Conservation (phyloP, 2,888 invertebrate species). For the Lithophane ornitopus region DNA sequence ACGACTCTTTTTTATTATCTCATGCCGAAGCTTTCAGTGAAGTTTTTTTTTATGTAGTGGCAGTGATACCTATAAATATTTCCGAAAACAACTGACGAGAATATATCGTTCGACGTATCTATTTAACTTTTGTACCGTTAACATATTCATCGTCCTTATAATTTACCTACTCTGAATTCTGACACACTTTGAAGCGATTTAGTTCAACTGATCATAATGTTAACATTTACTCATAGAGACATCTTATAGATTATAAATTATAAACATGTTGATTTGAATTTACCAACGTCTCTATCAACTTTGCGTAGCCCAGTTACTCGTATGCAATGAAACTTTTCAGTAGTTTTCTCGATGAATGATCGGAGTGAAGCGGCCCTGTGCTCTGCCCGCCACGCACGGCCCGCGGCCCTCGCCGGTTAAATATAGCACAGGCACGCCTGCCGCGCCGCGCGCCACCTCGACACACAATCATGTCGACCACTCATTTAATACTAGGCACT, state of each 20-base stretch:
- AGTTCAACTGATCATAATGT: conserved; percentile 19
- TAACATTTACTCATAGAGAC: conserved; percentile 40
- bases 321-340: conserved; percentile 64
- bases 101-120: conserved; percentile 8
- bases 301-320: conserved; percentile 31
- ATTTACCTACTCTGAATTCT: conserved; percentile 14
- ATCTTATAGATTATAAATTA: conserved; percentile 35
- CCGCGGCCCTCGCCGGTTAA: conserved; percentile 86
- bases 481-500: conserved; percentile 75
- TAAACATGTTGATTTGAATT: conserved; percentile 36
- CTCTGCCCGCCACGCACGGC: conserved; percentile 72
- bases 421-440: conserved; percentile 88
- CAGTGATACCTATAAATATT: conserved; percentile 19
- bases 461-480: conserved; percentile 85
- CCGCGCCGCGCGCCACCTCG: conserved; percentile 79
- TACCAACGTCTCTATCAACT: conserved; percentile 38
- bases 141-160: conserved; percentile 19
- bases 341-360: conserved; percentile 81
- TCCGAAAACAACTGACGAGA: conserved; percentile 1
- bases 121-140: neutral
- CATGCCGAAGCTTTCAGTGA: conserved; percentile 4
- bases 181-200: conserved; percentile 12
- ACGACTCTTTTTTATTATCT: conserved; percentile 32
- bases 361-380: conserved; percentile 78
- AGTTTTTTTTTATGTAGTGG: neutral